These are phyloP conservation scores for Polymixis flavicincta DNA, from an alignment of 2,888 invertebrate species.

Conservation along the genomic window DNA sequence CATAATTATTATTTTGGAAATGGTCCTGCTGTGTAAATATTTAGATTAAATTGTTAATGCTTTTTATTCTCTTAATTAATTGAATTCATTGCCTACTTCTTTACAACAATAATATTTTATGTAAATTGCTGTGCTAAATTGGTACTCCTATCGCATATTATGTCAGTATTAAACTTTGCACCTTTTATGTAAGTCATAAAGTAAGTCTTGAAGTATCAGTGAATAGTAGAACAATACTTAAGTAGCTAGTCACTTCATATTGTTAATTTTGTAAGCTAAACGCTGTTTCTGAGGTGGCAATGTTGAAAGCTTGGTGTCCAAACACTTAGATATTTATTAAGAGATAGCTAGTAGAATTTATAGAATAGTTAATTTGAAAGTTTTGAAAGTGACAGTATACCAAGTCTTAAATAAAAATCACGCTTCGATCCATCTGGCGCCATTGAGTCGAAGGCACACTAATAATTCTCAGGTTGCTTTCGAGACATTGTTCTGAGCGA, in stretches of 20 bases:
- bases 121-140: slow-evolving; percentile 58
- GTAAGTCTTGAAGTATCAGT: slow-evolving; percentile 66
- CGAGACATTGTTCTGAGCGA: slow-evolving; percentile 75
- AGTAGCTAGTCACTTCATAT: slow-evolving; percentile 76
- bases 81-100: slow-evolving; percentile 60
- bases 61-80: slow-evolving; percentile 57
- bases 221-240: slow-evolving; percentile 65
- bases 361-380: slow-evolving; percentile 67
- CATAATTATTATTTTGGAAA: slow-evolving; percentile 74
- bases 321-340: slow-evolving; percentile 68
- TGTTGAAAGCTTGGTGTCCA: slow-evolving; percentile 66
- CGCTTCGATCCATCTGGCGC: slow-evolving; percentile 45
- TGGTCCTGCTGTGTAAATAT: slow-evolving; percentile 72
- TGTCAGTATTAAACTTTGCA: slow-evolving; percentile 71
- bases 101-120: slow-evolving; percentile 41
- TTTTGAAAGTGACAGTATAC: slow-evolving; percentile 63
- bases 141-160: slow-evolving; percentile 59
- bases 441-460: slow-evolving; percentile 55
- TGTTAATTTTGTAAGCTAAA: slow-evolving; percentile 63
- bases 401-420: slow-evolving; percentile 59
- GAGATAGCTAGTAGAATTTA: slow-evolving; percentile 67
- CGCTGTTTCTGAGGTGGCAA: slow-evolving; percentile 58
- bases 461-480: slow-evolving; percentile 73
- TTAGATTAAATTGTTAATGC: slow-evolving; percentile 65
- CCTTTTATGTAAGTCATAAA: slow-evolving; percentile 63